phyloP scores from a whole-genome alignment of 2,113 vertebrate species.

The Erinaceus europaeus region DNA sequence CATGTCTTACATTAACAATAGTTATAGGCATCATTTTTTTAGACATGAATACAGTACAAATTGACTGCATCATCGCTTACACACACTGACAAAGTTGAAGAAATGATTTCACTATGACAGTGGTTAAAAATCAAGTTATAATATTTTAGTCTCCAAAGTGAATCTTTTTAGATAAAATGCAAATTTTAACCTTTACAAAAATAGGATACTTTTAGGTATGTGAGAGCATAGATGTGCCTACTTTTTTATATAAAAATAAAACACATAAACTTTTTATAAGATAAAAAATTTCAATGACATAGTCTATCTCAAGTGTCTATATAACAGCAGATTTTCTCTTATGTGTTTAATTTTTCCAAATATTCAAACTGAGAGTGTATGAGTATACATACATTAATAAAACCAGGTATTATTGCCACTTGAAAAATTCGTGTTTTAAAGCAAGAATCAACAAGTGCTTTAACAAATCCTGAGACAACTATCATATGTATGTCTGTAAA shows the following conservation, averaged over 20 bases:
- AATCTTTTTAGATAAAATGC: background rate
- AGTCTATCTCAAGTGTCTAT: background rate
- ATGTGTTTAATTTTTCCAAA: background rate
- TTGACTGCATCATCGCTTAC: background rate
- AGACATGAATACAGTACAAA: conserved; percentile 45
- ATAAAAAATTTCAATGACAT: background rate
- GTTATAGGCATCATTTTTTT: conserved; percentile 46
- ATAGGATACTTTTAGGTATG: background rate
- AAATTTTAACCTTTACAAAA: background rate
- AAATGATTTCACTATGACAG: background rate
- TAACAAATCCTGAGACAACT: background rate
- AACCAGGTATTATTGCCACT: background rate
- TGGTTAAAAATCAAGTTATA: background rate
- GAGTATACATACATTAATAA: background rate
- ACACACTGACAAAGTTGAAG: too few species aligned
- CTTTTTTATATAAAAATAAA: background rate
- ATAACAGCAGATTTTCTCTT: background rate
- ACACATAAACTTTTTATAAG: background rate
- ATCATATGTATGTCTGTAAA: background rate
- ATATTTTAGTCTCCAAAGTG: background rate
- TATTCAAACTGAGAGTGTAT: background rate
- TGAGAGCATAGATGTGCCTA: background rate
- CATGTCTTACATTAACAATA: conserved; percentile 66
- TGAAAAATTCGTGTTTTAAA: background rate
- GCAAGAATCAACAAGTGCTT: background rate